phyloP scores from a whole-genome alignment of 2,797 vertebrate genomes.

The Hemitrygon akajei region DNA sequence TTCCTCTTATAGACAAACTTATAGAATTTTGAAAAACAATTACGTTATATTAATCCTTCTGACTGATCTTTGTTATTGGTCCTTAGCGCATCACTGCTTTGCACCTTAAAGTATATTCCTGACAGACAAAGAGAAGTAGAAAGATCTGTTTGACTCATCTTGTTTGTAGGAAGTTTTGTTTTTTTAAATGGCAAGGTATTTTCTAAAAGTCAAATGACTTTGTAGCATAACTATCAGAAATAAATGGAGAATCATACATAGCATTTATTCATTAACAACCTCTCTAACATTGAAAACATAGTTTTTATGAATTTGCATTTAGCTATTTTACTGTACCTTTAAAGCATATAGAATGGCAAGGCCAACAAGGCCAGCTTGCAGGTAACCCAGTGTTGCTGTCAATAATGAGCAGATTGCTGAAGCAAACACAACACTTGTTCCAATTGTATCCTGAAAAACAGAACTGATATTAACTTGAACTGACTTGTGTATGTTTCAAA shows the following conservation, averaged over 20 bases:
- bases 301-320: background rate
- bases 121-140: background rate
- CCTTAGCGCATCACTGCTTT: background rate
- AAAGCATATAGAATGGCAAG: slow-evolving; percentile 55
- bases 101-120: background rate
- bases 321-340: slow-evolving; percentile 47
- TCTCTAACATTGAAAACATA: background rate
- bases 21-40: background rate
- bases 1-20: background rate
- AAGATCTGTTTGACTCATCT: background rate
- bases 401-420: slow-evolving; percentile 47
- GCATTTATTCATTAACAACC: background rate
- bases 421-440: slow-evolving; percentile 55
- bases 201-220: background rate
- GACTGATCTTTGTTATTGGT: background rate
- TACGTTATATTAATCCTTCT: background rate
- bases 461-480: background rate
- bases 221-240: no score
- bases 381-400: slow-evolving; percentile 45
- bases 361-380: slow-evolving; percentile 52
- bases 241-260: background rate
- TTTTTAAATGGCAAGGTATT: background rate
- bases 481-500: background rate
- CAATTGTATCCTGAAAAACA: slow-evolving; percentile 48
- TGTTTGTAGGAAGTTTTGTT: background rate